Percentiles rank a stretch among this genome's conserved stretches.
Conservation (phyloP, 2,888 invertebrate genomes). For the Coleophora flavipennella region DNA sequence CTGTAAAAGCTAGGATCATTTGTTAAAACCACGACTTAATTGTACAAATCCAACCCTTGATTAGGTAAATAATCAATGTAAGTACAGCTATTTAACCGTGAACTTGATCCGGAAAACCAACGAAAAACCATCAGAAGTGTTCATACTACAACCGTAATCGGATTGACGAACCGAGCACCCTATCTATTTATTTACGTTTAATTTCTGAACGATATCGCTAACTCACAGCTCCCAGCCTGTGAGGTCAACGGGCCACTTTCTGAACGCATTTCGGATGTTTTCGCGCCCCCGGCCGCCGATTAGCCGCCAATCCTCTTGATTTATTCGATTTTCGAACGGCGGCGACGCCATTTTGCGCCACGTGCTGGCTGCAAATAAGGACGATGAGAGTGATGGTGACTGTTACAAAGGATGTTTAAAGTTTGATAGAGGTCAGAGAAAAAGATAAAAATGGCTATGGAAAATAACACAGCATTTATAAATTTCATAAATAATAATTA, state of each 20-base stretch:
- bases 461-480: too few relatives aligned
- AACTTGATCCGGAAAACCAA: constrained; percentile 2
- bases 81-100: background rate
- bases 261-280: constrained; percentile 30
- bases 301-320: constrained; percentile 64
- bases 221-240: background rate
- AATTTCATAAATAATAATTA: background rate
- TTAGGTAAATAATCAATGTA: background rate
- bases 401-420: background rate
- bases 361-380: constrained; percentile 50
- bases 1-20: too few relatives aligned
- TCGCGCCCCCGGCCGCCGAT: constrained; percentile 36
- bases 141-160: constrained; percentile 5
- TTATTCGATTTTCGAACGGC: constrained; percentile 49
- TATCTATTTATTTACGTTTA: constrained; percentile 28
- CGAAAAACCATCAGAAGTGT: background rate
- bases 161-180: constrained; percentile 6
- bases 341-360: constrained; percentile 53
- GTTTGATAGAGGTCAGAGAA: too few relatives aligned
- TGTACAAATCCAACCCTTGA: background rate
- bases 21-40: too few relatives aligned
- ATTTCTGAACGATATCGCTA: constrained; percentile 15
- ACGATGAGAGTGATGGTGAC: constrained; percentile 15
- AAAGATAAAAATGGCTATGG: too few relatives aligned
- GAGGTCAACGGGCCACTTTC: constrained; percentile 13